Conservation (phyloP, 2,797 vertebrate genomes). For the Malurus splendens region DNA sequence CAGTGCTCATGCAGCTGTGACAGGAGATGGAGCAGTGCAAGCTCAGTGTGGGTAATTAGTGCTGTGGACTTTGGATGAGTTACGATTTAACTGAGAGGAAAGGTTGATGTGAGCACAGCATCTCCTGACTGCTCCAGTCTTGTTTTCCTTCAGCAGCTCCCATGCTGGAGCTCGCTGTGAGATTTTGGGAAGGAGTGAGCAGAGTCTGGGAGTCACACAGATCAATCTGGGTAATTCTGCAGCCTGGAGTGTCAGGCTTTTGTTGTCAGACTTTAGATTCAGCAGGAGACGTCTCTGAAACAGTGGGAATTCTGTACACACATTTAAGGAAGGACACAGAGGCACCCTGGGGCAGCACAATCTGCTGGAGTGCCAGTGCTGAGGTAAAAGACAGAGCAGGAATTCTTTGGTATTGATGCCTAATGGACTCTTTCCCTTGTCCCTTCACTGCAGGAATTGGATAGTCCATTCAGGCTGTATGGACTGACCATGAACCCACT, state of each 20-base stretch:
- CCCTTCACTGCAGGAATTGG: conserved; percentile 80
- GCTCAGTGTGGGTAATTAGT: not conserved
- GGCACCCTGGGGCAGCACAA: not conserved
- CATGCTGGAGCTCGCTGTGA: not conserved
- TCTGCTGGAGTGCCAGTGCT: not conserved
- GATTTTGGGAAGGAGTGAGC: not conserved
- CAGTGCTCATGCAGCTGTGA: not conserved
- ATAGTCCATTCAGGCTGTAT: conserved; percentile 91
- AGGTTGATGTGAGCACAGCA: not conserved
- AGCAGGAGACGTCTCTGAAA: not conserved
- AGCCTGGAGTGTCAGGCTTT: not conserved
- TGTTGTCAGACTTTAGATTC: not conserved
- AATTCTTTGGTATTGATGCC: not conserved
- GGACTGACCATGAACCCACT: conserved; percentile 95
- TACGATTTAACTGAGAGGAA: not conserved
- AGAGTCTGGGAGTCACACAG: not conserved
- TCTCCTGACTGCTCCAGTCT: not conserved
- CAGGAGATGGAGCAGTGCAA: not conserved
- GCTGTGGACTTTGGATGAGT: not conserved
- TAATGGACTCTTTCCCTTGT: not conserved
- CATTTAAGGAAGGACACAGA: not conserved
- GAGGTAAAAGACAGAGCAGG: not conserved
- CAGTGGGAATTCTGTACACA: not conserved
- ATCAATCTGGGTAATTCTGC: no score
- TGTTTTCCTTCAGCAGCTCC: not conserved